These are phyloP conservation scores for Mylabris sibirica DNA, from an alignment of 2,888 invertebrate genomes.

Conservation along the genomic window DNA sequence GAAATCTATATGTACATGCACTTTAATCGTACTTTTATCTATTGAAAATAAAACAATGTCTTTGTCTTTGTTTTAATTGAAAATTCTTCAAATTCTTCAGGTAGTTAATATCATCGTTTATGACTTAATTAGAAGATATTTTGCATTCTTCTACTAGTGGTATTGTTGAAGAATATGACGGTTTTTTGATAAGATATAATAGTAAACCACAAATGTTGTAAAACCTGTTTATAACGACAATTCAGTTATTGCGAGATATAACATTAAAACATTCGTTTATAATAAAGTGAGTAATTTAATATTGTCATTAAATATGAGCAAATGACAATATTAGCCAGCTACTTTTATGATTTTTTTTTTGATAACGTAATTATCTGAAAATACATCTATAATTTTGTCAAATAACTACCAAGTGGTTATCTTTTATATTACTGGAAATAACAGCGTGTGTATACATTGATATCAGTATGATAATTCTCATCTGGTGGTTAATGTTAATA, in stretches of 20 bases:
- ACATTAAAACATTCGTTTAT: background rate
- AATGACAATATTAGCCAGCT: background rate
- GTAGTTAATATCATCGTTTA: background rate
- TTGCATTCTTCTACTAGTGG: background rate
- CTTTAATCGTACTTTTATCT: background rate
- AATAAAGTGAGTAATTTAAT: background rate
- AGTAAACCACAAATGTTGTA: background rate
- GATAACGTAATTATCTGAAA: background rate
- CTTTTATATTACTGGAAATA: background rate
- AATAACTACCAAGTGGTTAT: too few relatives aligned
- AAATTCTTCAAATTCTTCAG: background rate
- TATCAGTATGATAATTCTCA: conserved; percentile 40
- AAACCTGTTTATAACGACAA: background rate
- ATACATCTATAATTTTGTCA: too few relatives aligned
- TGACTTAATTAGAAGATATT: background rate
- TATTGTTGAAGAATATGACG: background rate
- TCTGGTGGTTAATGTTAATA: conserved; percentile 33
- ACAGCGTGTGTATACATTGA: background rate
- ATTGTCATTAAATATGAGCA: background rate
- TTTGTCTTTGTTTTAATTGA: conserved; percentile 6
- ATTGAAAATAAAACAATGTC: background rate
- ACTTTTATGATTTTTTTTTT: background rate
- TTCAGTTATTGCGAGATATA: background rate
- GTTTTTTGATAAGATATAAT: background rate
- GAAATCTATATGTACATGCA: background rate